Percentiles rank a stretch among this genome's conserved stretches.
These are phyloP conservation scores for Drosophila peninsularis DNA, from an alignment of 2,888 invertebrate species.

Conservation along the genomic window DNA sequence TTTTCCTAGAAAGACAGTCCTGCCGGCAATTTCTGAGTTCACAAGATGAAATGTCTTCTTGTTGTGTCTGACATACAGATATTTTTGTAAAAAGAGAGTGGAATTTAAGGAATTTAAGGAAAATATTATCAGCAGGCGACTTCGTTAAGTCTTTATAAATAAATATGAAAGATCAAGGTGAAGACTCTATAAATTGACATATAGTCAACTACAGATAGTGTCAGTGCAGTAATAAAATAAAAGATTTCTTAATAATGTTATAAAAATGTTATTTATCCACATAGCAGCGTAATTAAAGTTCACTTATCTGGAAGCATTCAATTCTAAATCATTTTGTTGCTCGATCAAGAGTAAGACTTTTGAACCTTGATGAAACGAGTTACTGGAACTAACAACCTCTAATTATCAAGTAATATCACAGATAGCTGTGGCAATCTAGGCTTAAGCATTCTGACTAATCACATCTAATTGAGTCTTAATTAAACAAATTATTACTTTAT, in stretches of 20 bases:
- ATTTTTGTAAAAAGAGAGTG: too few relatives aligned
- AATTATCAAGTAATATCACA: slow-evolving; percentile 14
- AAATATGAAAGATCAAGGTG: too few relatives aligned
- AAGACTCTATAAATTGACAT: too few relatives aligned
- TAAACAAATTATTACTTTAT: neutral
- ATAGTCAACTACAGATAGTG: too few relatives aligned
- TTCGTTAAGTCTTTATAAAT: too few relatives aligned
- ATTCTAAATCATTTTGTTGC: slow-evolving; percentile 7
- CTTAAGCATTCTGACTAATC: neutral
- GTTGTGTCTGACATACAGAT: too few relatives aligned
- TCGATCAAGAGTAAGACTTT: slow-evolving; percentile 14
- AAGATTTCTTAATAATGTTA: neutral
- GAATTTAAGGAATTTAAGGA: too few relatives aligned
- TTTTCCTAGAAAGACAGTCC: too few relatives aligned
- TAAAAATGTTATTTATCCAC: neutral
- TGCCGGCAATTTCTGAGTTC: too few relatives aligned
- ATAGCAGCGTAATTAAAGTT: slow-evolving; percentile 5
- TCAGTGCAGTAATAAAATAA: neutral
- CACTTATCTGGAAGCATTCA: slow-evolving; percentile 8
- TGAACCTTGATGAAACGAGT: slow-evolving; percentile 22
- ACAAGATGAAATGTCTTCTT: too few relatives aligned
- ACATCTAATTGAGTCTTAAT: neutral
- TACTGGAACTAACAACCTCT: slow-evolving; percentile 8
- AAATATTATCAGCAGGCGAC: too few relatives aligned
- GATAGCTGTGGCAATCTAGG: neutral